These are phyloP conservation scores for Leucozona laternaria DNA, from an alignment of 2,888 invertebrate genomes.

Conservation along the genomic window DNA sequence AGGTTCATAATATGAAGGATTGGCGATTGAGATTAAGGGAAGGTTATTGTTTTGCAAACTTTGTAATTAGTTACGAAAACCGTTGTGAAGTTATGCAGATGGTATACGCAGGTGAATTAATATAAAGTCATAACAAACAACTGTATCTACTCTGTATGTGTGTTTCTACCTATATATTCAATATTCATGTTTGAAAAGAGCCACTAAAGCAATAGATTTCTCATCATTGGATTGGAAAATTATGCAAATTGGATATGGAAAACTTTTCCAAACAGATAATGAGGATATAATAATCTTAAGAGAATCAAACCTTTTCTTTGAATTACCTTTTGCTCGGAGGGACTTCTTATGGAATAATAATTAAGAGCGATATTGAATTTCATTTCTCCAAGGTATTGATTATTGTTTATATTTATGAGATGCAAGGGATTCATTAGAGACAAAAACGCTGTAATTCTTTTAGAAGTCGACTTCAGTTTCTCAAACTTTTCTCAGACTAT, in stretches of 20 bases:
- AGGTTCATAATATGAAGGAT: neutral
- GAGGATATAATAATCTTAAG: neutral
- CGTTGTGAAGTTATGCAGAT: constrained; percentile 53
- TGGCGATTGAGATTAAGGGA: constrained; percentile 38
- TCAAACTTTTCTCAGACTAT: too few species aligned
- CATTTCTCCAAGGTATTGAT: neutral
- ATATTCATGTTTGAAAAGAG: neutral
- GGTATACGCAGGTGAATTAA: constrained; percentile 21
- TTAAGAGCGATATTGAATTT: neutral
- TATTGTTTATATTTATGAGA: constrained; percentile 10
- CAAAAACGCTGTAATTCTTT: too few species aligned
- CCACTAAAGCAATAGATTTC: neutral
- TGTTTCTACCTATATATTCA: neutral
- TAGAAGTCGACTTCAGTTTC: too few species aligned
- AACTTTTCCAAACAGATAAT: neutral
- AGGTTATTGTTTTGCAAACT: constrained; percentile 51
- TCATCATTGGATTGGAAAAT: constrained; percentile 3
- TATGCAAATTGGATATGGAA: constrained; percentile 11
- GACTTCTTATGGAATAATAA: neutral
- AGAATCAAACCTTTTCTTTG: neutral
- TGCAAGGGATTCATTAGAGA: too few species aligned
- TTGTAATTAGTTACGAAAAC: constrained; percentile 59
- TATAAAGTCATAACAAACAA: neutral
- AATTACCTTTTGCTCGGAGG: neutral
- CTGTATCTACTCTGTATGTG: neutral